Base-by-base conservation (phyloP, 2,888 invertebrate genomes). In the Silvanus unidentatus region DNA sequence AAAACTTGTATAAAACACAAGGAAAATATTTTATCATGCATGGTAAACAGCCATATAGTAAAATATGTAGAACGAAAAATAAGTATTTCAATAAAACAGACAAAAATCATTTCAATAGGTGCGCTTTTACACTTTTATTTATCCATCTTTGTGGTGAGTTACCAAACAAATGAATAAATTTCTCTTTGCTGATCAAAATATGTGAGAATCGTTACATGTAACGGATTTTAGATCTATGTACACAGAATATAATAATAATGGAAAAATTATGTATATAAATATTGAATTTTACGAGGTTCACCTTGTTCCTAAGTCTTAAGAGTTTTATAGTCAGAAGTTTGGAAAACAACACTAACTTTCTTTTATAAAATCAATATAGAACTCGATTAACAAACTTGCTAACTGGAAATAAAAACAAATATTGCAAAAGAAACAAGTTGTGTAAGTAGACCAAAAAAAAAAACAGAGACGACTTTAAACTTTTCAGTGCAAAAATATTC, bases 341-440 rank as follows among this genome's bases (percentile, higher is more conserved):
- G 32, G 5, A n/a, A 32, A 32, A 32, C 11, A 32, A 32, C 32
- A 12, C 32, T 32, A 32, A 32, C 5, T 32, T 32, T 32, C 32
- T 16, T 44, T 47, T 40, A 2, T 36, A 40, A 40, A 48, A 51
- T 51, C 47, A 43, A 50, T 44, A 37, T 27, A 16, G 39, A 48
- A 50, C 44, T 39, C 48, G 40, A 52, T 49, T 44, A 47, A 35
- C 42, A 32, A 43, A 45, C 37, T 46, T 40, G 29, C 45, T 43
- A 45, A 47, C 46, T 49, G 15, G 42, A 47, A 47, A 49, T 49
- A 49, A 52, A 50, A 49, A 49, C 43, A 52, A 45, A 47, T 43
- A 46, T 46, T 39, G 36, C 16, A 16, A 44, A 36, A 37, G 37
- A 37, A 37, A 37, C 37, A 37, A 37, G 37, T 37, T 37, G 37